Percentiles rank a stretch among this genome's conserved stretches.
These are phyloP conservation scores for Lineus longissimus DNA, from an alignment of 1,140 invertebrate genomes.

Conservation along the genomic window DNA sequence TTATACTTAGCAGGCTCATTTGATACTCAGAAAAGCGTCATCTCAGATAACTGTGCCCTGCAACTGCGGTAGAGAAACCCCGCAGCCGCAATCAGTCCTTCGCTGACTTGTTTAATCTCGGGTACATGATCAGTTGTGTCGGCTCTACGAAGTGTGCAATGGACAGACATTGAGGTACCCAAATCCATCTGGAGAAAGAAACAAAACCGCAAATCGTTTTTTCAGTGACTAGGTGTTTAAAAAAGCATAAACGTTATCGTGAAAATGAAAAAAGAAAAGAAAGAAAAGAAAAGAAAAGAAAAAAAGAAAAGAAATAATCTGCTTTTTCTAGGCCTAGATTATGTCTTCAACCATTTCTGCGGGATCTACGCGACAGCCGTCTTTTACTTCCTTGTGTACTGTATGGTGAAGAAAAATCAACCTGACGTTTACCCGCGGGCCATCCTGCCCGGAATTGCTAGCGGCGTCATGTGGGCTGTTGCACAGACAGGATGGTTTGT, in stretches of 20 bases:
- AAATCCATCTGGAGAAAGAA: too few relatives aligned
- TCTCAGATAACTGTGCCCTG: too few relatives aligned
- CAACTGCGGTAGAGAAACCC: too few relatives aligned
- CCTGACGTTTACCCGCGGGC: conserved; percentile 48
- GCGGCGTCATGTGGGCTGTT: conserved; percentile 55
- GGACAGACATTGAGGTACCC: too few relatives aligned
- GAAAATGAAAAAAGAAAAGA: neutral
- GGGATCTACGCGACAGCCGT: conserved; percentile 53
- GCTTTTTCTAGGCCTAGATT: conserved; percentile 48
- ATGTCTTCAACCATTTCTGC: conserved; percentile 55
- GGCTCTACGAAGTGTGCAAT: too few relatives aligned
- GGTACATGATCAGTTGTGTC: too few relatives aligned
- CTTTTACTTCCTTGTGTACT: conserved; percentile 51
- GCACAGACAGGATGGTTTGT: conserved; percentile 54
- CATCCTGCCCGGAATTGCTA: conserved; percentile 51
- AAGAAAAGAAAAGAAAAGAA: neutral
- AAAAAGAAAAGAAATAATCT: neutral
- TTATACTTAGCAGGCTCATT: too few relatives aligned
- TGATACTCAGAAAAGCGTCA: too few relatives aligned
- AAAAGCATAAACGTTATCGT: neutral
- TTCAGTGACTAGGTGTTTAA: neutral
- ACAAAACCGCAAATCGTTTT: neutral
- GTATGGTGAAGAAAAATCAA: conserved; percentile 43
- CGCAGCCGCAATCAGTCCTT: too few relatives aligned
- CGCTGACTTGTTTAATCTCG: too few relatives aligned